Conservation (phyloP, 2,113 vertebrate genomes). For the Syngnathus floridae region DNA sequence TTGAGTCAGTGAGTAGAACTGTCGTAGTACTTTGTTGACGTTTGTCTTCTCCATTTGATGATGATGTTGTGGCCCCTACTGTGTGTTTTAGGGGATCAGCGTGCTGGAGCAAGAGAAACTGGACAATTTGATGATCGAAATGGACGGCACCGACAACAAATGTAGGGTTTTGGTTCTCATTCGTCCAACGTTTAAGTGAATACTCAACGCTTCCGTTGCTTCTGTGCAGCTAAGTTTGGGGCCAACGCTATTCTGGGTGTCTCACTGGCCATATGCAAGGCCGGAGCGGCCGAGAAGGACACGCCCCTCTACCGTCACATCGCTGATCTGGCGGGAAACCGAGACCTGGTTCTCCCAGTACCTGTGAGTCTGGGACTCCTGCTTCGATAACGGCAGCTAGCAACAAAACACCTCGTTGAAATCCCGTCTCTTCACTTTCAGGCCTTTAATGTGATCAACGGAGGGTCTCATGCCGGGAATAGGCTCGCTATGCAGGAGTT, state of each 20-base stretch:
- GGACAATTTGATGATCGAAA: constrained; percentile 84
- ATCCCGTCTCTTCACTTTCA: constrained; percentile 39
- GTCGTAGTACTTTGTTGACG: neutral
- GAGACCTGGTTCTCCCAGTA: constrained; percentile 85
- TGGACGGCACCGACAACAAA: constrained; percentile 91
- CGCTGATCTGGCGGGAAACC: constrained; percentile 85
- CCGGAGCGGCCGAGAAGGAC: constrained; percentile 82
- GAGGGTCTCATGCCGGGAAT: constrained; percentile 87
- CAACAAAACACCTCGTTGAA: neutral
- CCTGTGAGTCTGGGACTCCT: constrained; percentile 71
- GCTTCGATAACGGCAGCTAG: neutral
- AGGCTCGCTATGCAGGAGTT: constrained; percentile 93
- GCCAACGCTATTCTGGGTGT: constrained; percentile 89
- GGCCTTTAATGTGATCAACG: constrained; percentile 92
- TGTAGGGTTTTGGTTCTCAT: constrained; percentile 65
- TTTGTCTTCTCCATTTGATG: neutral
- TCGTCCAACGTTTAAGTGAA: neutral
- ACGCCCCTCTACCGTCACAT: constrained; percentile 87
- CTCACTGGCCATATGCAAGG: constrained; percentile 86
- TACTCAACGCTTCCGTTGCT: constrained; percentile 6
- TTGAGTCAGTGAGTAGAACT: constrained; percentile 77
- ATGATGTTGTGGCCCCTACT: neutral
- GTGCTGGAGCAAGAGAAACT: constrained; percentile 87
- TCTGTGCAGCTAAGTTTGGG: constrained; percentile 80
- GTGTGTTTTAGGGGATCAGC: constrained; percentile 72